Conservation (phyloP, 2,888 invertebrate genomes). For the Pristionchus exspectatus region DNA sequence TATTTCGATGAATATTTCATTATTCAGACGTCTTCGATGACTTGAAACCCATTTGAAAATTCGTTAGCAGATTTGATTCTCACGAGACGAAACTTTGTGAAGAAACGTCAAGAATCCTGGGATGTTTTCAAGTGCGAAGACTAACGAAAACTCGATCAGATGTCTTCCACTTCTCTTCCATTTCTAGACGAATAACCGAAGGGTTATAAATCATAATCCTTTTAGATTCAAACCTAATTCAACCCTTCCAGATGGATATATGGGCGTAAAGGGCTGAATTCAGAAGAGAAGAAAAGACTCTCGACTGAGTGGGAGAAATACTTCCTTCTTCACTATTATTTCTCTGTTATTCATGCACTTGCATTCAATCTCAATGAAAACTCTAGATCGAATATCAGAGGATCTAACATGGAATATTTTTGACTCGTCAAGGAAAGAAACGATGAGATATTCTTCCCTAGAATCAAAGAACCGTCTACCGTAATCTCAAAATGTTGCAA, state of each 20-base stretch:
- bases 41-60: neutral
- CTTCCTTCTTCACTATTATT: too few relatives aligned
- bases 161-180: too few relatives aligned
- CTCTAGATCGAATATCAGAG: neutral
- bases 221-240: too few relatives aligned
- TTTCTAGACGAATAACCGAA: too few relatives aligned
- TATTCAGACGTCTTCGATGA: neutral
- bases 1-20: slow-evolving; percentile 6
- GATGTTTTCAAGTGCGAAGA: neutral
- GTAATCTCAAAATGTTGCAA: slow-evolving; percentile 16
- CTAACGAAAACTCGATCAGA: neutral
- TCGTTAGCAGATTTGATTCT: neutral
- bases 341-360: neutral
- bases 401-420: neutral
- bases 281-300: neutral
- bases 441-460: neutral
- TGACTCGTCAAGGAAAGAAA: neutral
- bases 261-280: too few relatives aligned
- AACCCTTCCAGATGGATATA: too few relatives aligned
- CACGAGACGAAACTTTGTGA: neutral
- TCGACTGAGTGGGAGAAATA: too few relatives aligned
- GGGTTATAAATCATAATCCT: too few relatives aligned
- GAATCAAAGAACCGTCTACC: neutral
- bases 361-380: neutral
- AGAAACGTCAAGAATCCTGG: neutral